Percentiles rank a stretch among this genome's conserved stretches.
Evolutionary conservation across 2,113 vertebrate species (phyloP).

Genomic region (Ammodytes marinus): DNA sequence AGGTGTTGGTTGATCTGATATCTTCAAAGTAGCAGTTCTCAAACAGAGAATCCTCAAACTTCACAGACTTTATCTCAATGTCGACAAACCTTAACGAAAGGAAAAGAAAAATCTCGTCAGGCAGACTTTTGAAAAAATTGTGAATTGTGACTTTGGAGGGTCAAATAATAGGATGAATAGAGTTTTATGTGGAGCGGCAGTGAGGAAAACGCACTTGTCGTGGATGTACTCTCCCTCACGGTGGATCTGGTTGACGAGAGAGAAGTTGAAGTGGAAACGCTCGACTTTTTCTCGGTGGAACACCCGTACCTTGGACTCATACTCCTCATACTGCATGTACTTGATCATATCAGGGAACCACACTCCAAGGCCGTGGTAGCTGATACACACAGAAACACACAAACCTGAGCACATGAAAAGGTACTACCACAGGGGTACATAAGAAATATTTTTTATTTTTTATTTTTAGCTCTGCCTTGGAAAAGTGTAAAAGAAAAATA

Average conservation of each 20-base stretch:
- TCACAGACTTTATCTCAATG: slow-evolving; percentile 95
- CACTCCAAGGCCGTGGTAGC: slow-evolving; percentile 95
- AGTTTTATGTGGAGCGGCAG: accelerated
- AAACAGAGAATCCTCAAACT: slow-evolving; percentile 93
- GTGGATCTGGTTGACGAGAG: slow-evolving; percentile 96
- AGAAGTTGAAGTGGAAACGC: slow-evolving; percentile 95
- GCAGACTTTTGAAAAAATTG: too few species aligned
- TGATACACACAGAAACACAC: slow-evolving; percentile 66
- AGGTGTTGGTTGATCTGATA: slow-evolving; percentile 91
- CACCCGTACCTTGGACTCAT: slow-evolving; percentile 89
- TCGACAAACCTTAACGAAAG: slow-evolving; percentile 88
- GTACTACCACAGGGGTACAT: neutral
- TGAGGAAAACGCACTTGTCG: slow-evolving; percentile 87
- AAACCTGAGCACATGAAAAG: neutral
- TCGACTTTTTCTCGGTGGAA: slow-evolving; percentile 91
- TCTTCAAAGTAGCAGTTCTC: slow-evolving; percentile 97
- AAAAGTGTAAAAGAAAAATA: neutral
- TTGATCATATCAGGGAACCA: slow-evolving; percentile 99
- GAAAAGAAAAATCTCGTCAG: neutral
- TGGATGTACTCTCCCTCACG: slow-evolving; percentile 91
- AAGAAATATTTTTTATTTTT: neutral
- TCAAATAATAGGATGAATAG: too few species aligned
- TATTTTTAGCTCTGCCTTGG: neutral
- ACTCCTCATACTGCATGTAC: slow-evolving; percentile 93
- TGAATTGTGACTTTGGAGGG: neutral